Base-by-base conservation (phyloP, 2,113 vertebrate genomes). In the Neodon shergylaensis region DNA sequence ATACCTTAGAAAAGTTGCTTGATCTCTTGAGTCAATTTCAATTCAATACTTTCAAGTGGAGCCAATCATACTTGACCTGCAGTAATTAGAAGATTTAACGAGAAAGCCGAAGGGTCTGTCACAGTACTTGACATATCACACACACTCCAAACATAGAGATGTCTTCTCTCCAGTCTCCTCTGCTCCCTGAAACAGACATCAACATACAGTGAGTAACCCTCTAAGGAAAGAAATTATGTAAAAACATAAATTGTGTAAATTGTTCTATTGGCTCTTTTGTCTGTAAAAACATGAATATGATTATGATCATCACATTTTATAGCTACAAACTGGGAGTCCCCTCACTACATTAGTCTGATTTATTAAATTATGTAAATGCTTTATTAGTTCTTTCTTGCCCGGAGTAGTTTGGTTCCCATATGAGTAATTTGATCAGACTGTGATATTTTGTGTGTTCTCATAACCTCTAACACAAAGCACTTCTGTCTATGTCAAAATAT, bases 1-100 rank as follows among this genome's bases (percentile, higher is more conserved):
- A 92, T 54, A 24, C 0, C 17, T 91, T 91, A 66, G 44, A 73
- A 88, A 88, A 72, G 28, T 68, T 49, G 66, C 58, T 92, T 49
- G 28, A 70, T 65, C 12, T 58, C 68, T 84, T 79, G 68, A 39
- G 54, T 76, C 65, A 84, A 76, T 88, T 82, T 94, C 63, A 26
- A 36, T 82, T 94, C 68, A n/a, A 36, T 7, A 31, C 44, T 47
- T 84, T 68, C 78, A 84, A 65, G 52, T 65, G 58, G 19, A 65
- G 19, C 87, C 84, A 88, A 92, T 83, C 54, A 72, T 26, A 77
- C 70, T 88, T 90, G 65, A 91, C 90, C 96, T 84, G 63, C 14
- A 79, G 76, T 83, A 22, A 85, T 84, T 31, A 33, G 54, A 76
- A 72, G 49, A 61, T 68, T 77, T 88, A 70, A 92, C 88, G 39